A percentile compares a stretch with the other conserved stretches of the same genome.
phyloP scores from a whole-genome alignment of 2,113 vertebrate species.

The Zootoca vivipara region DNA sequence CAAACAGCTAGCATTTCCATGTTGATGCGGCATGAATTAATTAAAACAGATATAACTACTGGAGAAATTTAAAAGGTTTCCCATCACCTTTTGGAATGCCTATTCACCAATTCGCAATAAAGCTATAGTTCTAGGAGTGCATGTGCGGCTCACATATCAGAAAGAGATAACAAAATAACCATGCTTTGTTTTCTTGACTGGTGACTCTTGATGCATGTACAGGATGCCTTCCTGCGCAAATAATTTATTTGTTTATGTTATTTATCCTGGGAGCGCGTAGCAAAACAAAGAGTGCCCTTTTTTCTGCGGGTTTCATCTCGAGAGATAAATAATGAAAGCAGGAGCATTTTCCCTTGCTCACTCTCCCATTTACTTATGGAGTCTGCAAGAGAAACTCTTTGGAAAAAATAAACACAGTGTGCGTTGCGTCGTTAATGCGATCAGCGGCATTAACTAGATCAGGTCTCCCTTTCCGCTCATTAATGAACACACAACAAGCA shows the following conservation, averaged over 20 bases:
- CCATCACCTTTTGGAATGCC: not conserved
- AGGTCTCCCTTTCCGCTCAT: not conserved
- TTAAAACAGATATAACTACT: not conserved
- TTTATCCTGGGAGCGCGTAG: not conserved
- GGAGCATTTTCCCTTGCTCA: not conserved
- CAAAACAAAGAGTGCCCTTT: not conserved
- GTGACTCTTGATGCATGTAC: constrained; percentile 33
- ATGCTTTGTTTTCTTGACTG: constrained; percentile 1
- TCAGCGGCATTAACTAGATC: not conserved
- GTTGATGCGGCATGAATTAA: not conserved
- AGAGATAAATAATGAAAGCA: not conserved
- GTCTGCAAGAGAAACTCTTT: not conserved
- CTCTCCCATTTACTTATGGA: constrained; percentile 34
- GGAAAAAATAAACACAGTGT: not conserved
- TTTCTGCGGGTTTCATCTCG: constrained; percentile 13
- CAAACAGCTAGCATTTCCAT: not conserved
- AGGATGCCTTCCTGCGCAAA: constrained; percentile 11
- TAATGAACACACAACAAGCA: not conserved
- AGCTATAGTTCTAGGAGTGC: constrained; percentile 11
- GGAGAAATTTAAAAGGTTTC: not conserved
- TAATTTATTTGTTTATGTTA: not conserved
- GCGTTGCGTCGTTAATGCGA: not conserved
- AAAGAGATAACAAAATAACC: constrained; percentile 12
- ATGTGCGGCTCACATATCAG: not conserved
- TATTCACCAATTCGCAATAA: not conserved